Percentiles rank a stretch among this genome's conserved stretches.
Conservation (phyloP, 1,140 invertebrate genomes). For the Aphaenogaster ashmeadi region DNA sequence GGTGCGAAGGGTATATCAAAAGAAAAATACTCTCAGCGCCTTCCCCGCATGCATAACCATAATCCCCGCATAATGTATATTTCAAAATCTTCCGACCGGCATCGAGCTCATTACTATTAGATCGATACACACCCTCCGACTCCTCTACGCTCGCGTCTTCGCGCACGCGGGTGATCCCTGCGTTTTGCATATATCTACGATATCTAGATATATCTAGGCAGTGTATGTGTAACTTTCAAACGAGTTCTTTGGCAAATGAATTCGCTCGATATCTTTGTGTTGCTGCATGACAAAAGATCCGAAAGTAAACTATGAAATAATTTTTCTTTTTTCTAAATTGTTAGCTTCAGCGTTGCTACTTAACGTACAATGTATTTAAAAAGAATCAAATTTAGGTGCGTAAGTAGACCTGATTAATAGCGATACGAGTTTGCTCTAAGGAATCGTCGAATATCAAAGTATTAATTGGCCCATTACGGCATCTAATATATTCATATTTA, state of each 20-base stretch:
- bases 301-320: background rate
- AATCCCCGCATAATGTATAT: slow-evolving; percentile 83
- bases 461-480: background rate
- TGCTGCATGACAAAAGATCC: background rate
- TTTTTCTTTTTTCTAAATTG: slow-evolving; percentile 4
- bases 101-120: slow-evolving; percentile 80
- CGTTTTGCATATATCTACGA: slow-evolving; percentile 18
- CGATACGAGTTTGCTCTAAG: background rate
- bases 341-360: background rate
- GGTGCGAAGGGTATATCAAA: slow-evolving; percentile 80
- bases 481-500: slow-evolving; percentile 24
- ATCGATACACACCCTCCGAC: slow-evolving; percentile 73
- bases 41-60: slow-evolving; percentile 84
- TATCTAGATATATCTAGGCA: background rate
- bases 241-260: background rate
- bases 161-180: slow-evolving; percentile 17
- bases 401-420: background rate
- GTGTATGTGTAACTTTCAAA: background rate
- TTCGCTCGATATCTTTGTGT: background rate
- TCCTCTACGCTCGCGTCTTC: background rate
- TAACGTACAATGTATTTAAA: background rate
- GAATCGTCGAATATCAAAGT: background rate
- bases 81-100: slow-evolving; percentile 80
- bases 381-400: background rate
- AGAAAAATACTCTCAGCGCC: slow-evolving; percentile 83